These are phyloP conservation scores for Euborellia annulipes DNA, from an alignment of 1,140 invertebrate genomes.

Conservation along the genomic window DNA sequence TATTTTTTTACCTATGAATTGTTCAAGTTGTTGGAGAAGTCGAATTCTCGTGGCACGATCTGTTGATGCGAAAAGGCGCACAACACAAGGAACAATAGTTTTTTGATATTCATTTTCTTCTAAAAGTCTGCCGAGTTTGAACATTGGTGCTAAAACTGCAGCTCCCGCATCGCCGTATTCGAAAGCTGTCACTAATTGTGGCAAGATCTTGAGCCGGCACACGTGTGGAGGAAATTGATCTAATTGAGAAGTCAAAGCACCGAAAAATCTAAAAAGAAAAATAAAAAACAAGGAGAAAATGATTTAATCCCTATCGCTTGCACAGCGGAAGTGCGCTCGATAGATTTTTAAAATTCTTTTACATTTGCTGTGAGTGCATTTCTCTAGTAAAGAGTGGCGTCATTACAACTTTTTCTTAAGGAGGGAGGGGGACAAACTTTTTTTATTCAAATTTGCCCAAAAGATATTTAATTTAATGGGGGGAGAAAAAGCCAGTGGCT, in stretches of 20 bases:
- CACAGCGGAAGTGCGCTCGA: too few relatives aligned
- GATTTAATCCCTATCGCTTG: too few relatives aligned
- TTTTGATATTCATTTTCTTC: slow-evolving; percentile 87
- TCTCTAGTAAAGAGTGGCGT: too few relatives aligned
- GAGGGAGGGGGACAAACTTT: too few relatives aligned
- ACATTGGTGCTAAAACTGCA: slow-evolving; percentile 68
- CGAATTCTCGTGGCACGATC: slow-evolving; percentile 88
- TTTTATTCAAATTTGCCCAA: too few relatives aligned
- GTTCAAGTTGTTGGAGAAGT: slow-evolving; percentile 77
- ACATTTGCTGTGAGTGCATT: too few relatives aligned
- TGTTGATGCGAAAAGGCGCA: slow-evolving; percentile 90
- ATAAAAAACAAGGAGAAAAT: too few relatives aligned
- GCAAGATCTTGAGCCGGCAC: slow-evolving; percentile 86
- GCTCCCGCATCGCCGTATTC: slow-evolving; percentile 88
- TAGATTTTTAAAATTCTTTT: too few relatives aligned
- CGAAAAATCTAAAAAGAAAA: too few relatives aligned
- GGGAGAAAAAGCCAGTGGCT: too few relatives aligned
- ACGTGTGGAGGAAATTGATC: slow-evolving; percentile 87
- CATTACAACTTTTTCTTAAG: too few relatives aligned
- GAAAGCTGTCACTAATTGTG: slow-evolving; percentile 84
- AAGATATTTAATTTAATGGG: too few relatives aligned
- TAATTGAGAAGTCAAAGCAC: slow-evolving; percentile 62
- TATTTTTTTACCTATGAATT: slow-evolving; percentile 54
- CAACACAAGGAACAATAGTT: slow-evolving; percentile 91
- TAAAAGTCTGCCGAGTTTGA: slow-evolving; percentile 76